phyloP scores from a whole-genome alignment of 2,888 invertebrate species.

The Epistrophe grossulariae region DNA sequence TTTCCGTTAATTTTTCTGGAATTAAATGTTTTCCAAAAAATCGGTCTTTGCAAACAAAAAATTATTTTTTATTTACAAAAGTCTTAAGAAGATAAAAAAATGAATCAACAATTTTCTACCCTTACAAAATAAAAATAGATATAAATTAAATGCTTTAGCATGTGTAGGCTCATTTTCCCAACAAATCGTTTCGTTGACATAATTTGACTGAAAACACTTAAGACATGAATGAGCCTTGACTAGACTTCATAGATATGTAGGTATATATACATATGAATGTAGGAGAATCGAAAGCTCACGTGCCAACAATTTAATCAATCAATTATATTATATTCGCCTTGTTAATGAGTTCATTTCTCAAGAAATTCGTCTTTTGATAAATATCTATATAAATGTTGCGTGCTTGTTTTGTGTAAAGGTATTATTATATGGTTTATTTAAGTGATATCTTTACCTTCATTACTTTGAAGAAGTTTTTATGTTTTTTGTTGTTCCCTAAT shows the following conservation, averaged over 20 bases:
- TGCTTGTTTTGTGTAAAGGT: neutral
- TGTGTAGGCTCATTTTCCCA: slow-evolving; percentile 1
- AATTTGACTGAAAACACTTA: neutral
- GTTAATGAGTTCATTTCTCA: slow-evolving; percentile 12
- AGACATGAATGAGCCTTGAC: neutral
- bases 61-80: too few relatives aligned
- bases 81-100: too few relatives aligned
- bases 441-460: slow-evolving; percentile 12
- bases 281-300: slow-evolving; percentile 3
- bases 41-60: too few relatives aligned
- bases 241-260: neutral
- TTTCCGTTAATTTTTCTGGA: too few relatives aligned
- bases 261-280: too few relatives aligned
- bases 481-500: neutral
- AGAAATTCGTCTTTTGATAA: neutral
- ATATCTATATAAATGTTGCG: slow-evolving; percentile 13
- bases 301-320: slow-evolving; percentile 14
- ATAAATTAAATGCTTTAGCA: neutral
- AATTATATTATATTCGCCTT: slow-evolving; percentile 1
- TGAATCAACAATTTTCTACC: too few relatives aligned
- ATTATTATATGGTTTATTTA: slow-evolving; percentile 5
- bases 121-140: neutral
- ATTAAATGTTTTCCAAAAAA: too few relatives aligned
- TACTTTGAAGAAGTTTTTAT: neutral
- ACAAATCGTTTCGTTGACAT: slow-evolving; percentile 7